These are phyloP conservation scores for Syrrhaptes paradoxus DNA, from an alignment of 2,113 vertebrate species.

Conservation along the genomic window DNA sequence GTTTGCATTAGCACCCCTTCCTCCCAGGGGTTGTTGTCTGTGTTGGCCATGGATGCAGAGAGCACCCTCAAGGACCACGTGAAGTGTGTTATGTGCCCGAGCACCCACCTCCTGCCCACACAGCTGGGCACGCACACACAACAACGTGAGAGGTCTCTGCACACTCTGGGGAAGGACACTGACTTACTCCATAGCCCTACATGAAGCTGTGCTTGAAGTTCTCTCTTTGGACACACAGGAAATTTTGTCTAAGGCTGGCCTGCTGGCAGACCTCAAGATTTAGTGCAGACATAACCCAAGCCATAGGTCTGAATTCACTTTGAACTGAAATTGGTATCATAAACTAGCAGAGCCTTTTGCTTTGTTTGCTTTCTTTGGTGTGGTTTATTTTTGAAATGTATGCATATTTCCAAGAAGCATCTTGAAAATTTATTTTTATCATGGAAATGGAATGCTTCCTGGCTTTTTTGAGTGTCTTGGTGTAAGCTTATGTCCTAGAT, in stretches of 20 bases:
- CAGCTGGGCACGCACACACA: not conserved
- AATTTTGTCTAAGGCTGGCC: not conserved
- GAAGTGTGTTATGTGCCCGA: no score
- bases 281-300: not conserved
- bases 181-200: fast-evolving
- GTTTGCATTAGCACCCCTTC: not conserved
- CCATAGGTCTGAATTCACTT: not conserved
- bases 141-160: not conserved
- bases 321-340: not conserved
- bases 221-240: not conserved
- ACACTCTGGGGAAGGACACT: not conserved
- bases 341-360: conserved; percentile 11
- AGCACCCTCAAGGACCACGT: not conserved
- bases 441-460: conserved; percentile 22
- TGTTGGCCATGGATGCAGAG: fast-evolving
- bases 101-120: not conserved
- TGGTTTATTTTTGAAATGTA: conserved; percentile 37
- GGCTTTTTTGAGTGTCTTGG: not conserved
- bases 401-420: conserved; percentile 43
- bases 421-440: conserved; percentile 35
- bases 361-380: conserved; percentile 55
- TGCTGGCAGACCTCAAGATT: not conserved
- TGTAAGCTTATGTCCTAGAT: not conserved
- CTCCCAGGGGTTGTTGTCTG: not conserved
- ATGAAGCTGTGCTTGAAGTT: not conserved